Base-by-base conservation (phyloP, 2,888 invertebrate species). In the Callyntrura sp. region DNA sequence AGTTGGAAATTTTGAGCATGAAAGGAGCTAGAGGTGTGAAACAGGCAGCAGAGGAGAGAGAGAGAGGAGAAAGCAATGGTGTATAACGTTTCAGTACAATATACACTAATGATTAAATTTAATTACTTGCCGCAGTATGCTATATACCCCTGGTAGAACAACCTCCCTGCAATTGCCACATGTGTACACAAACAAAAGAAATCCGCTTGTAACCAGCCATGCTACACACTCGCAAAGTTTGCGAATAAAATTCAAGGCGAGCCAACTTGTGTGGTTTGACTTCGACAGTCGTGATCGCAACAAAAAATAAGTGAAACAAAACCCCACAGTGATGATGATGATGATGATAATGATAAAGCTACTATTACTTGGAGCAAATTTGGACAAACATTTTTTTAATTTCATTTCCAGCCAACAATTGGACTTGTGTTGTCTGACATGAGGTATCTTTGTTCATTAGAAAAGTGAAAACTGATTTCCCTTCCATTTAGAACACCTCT, bases 81-180 rank as follows among this genome's bases (percentile, higher is more conserved):
- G n/a, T 65, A 28, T 28, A 28, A 48, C 9, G 23, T 23, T 12
- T 20, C 20, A 45, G 20, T 17, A 70, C 70, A 70, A 76, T 76
- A 20, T 20, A 45, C 48, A 17, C 76, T 25, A 76, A 76, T 55
- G 76, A 25, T 23, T 51, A 76, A 55, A 76, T 76, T 76, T 76
- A 76, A 76, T 76, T 76, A 76, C 25, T 76, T 48, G 25, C 76
- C 48, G 28, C 76, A 55, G 12, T 6, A 17, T 45, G 43, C 35
- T 70, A 43, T 6, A 17, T 45, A 17, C 35, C 43, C n/a, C 43
- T 35, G 35, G 35, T 35, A 25, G 23, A 4, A 11, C 25, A 25
- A 12, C 17, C 23, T 5, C 9, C 12, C 60, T 45, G 17, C 28
- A 3, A n/a, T 45, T 48, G 48, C 62, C 23, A 62, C 25, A 11